Percentiles rank a stretch among this genome's conserved stretches.
Evolutionary conservation across 2,888 invertebrate species (phyloP).

Genomic region (Chalcis sispes): DNA sequence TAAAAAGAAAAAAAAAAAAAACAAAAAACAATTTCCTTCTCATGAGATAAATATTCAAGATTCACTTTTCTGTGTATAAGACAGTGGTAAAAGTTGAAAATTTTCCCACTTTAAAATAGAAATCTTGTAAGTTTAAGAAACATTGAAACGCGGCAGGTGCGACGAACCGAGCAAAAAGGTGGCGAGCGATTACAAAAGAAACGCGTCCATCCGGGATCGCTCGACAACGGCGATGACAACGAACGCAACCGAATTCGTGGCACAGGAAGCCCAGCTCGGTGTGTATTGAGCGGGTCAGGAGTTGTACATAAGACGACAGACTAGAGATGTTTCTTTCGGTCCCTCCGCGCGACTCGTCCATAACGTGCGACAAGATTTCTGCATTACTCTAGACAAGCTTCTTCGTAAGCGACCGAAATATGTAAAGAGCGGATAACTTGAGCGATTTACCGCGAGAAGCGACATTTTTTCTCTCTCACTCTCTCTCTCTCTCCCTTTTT

Average conservation of each 20-base stretch:
- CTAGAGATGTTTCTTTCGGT: slow-evolving; percentile 27
- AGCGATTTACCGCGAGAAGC: background rate
- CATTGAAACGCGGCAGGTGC: background rate
- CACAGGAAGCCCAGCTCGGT: slow-evolving; percentile 1
- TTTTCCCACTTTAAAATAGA: slow-evolving; percentile 44
- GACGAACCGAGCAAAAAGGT: background rate
- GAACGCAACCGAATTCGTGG: background rate
- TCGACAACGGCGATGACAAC: background rate
- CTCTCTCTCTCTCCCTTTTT: slow-evolving; percentile 55
- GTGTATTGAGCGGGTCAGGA: slow-evolving; percentile 69
- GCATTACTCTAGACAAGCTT: slow-evolving; percentile 74
- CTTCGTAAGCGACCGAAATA: slow-evolving; percentile 69
- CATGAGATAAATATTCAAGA: slow-evolving; percentile 8
- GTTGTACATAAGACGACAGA: slow-evolving; percentile 52
- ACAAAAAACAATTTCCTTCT: slow-evolving; percentile 13
- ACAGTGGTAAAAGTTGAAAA: background rate
- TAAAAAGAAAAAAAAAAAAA: too few species aligned
- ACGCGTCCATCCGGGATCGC: slow-evolving; percentile 1
- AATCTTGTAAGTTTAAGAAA: slow-evolving; percentile 40
- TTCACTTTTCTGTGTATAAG: background rate
- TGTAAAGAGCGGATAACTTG: slow-evolving; percentile 1
- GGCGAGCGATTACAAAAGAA: background rate
- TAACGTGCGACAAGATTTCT: slow-evolving; percentile 70
- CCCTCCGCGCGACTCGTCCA: slow-evolving; percentile 11
- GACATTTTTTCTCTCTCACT: background rate